Evolutionary conservation across 2,797 vertebrate species (phyloP).

Genomic region (Pipistrellus nathusii): DNA sequence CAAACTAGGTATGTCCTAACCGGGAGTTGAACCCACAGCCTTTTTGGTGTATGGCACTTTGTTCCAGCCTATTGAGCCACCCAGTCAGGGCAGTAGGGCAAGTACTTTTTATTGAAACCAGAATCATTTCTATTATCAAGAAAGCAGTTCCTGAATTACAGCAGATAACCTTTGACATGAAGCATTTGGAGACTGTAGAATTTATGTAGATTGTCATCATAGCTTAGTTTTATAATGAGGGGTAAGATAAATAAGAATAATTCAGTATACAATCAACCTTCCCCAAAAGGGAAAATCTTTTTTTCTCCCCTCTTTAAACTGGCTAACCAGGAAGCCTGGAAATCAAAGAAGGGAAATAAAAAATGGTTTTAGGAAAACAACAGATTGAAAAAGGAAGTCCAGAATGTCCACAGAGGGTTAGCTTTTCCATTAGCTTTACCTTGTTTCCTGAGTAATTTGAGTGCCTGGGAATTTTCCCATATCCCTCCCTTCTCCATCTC

Average conservation of each 20-base stretch:
- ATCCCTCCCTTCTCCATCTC: not conserved
- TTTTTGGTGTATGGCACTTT: too few relatives aligned
- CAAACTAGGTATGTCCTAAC: too few relatives aligned
- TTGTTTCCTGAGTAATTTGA: not conserved
- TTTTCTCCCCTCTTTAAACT: not conserved
- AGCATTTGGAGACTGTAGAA: not conserved
- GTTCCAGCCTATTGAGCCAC: too few relatives aligned
- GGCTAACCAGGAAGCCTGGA: not conserved
- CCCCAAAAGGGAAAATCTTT: not conserved
- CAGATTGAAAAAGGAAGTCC: not conserved
- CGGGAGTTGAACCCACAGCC: too few relatives aligned
- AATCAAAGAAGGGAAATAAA: conserved; percentile 29
- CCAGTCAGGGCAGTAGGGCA: not conserved
- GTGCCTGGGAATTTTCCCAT: not conserved
- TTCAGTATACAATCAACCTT: not conserved
- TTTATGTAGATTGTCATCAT: not conserved
- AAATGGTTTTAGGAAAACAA: not conserved
- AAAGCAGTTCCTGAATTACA: not conserved
- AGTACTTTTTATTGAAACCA: not conserved
- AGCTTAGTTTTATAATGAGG: not conserved
- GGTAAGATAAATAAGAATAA: not conserved
- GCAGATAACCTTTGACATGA: not conserved
- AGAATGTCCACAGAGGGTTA: not conserved
- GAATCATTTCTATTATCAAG: not conserved
- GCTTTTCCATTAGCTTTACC: not conserved